A percentile compares a stretch with the other conserved stretches of the same genome.
phyloP scores from a whole-genome alignment of 2,888 invertebrate species.

The Melanostoma scalare region DNA sequence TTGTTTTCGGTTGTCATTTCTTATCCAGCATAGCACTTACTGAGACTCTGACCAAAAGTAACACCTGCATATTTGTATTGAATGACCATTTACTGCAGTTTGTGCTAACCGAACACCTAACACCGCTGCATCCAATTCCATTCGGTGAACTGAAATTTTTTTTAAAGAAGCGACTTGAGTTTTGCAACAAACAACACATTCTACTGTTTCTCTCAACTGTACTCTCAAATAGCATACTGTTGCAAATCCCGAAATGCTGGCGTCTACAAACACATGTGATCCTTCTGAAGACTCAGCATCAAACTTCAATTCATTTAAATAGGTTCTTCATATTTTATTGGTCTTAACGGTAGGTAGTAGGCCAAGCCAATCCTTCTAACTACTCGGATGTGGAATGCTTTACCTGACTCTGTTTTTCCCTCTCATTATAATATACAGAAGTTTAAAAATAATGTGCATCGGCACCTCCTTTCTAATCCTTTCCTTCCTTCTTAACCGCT shows the following conservation, averaged over 20 bases:
- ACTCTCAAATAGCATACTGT: not conserved
- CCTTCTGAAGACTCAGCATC: not conserved
- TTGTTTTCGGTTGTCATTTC: no score
- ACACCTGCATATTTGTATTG: no score
- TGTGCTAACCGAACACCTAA: constrained; percentile 17
- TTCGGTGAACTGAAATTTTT: not conserved
- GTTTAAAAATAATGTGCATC: no score
- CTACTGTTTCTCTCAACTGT: not conserved
- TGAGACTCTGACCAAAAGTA: no score
- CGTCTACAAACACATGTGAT: constrained; percentile 24
- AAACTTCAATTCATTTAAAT: not conserved
- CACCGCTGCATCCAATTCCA: constrained; percentile 16
- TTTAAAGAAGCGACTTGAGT: no score
- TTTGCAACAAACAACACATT: not conserved
- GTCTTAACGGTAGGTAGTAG: not conserved
- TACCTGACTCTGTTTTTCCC: no score
- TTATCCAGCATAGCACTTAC: no score
- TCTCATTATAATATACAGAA: no score
- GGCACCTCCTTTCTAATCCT: no score
- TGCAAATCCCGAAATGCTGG: not conserved
- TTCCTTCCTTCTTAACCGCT: no score
- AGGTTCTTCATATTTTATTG: not conserved
- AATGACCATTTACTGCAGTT: constrained; percentile 45
- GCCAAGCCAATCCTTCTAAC: not conserved
- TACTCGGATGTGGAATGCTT: not conserved